Evolutionary conservation across 2,888 invertebrate species (phyloP), one percentile per base, ranked within the genome.

Genomic region (Drosophila yooni): DNA sequence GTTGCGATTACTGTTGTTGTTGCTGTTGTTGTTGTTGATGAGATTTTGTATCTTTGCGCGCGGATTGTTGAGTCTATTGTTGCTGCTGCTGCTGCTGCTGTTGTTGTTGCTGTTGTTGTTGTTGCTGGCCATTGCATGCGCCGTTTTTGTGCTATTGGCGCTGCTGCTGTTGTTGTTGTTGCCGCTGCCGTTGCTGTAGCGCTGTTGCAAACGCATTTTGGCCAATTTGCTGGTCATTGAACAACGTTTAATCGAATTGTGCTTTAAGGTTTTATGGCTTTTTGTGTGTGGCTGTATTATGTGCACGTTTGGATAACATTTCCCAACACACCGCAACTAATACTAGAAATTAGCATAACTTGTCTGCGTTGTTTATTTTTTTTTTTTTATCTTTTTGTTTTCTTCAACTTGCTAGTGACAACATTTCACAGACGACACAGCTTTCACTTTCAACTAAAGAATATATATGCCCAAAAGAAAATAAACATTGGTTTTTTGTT

Each of bases 371-470:
- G 46, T 46, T 46, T 46, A 46, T 67, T 31, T 29, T 38, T 33
- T n/a, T 38, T 50, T 38, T 33, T 54, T 7, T 46, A 43, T 64
- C 40, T 60, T 64, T 38, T 40, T 72, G 56, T 70, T 58, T 63
- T 56, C 10, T 57, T 68, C 68, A 50, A 48, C 52, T 56, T 52
- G 79, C 82, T 76, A 79, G 81, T 63, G 60, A 78, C 80, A 74
- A 75, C 82, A 82, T 71, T 80, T 82, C 67, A 64, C 54, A 60
- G 70, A 71, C 63, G 79, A 46, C 46, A 27, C 70, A 76, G 82
- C 83, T 89, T 87, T 87, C 89, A 83, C 85, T 87, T 88, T 89
- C 70, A 72, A 85, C 77, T 85, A 75, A 73, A 86, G 77, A 80
- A 81, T 82, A 76, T 69, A 67, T 61, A 70, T 64, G 79, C 38